Base-by-base conservation (phyloP, 2,888 invertebrate genomes). In the Lepidochitona cinerea region DNA sequence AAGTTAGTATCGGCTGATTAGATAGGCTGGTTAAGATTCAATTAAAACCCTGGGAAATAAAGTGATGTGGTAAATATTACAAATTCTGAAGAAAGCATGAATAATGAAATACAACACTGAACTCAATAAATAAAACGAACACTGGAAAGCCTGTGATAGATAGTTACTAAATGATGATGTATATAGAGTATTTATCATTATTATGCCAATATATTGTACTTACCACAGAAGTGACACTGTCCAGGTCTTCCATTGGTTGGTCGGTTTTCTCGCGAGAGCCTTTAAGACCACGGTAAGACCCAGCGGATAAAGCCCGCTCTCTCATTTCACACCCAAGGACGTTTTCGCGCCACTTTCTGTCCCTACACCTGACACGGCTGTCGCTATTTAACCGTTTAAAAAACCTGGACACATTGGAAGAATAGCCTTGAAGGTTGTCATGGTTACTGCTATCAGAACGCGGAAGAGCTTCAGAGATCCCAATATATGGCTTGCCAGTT, bases 211-310 rank as follows among this genome's bases (percentile, higher is more conserved):
- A 54, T 12, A 23, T 9, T 18, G 7, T 64, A 82, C 83, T 84
- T 77, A 86, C 87, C 79, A 85, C 53, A 9, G 83, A 85, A 7
- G 79, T 77, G 32, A 85, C 85, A 54, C 84, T 84, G 68, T 87
- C 87, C 7, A 81, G 66, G 65, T 86, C 85, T 36, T 87, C 87
- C 5, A 85, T 84, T n/a, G 81, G 80, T 26, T 83, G 77, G 23
- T 84, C 79, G 69, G 81, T 79, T 37, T 80, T 75, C 32, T 81
- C 66, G n/a, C 37, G 35, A 18, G 35, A 37, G 23, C 18, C 37
- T 14, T 37, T 66, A 18, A 66, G 76, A 65, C 85, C 78, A 14
- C 79, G 79, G 64, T 77, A 76, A 1, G 82, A 82, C 32, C 84
- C 81, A 29, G 79, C 73, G 14, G 84, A 81, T 3, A 83, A 81